These are phyloP conservation scores for Ditylenchus weischeri DNA, from an alignment of 2,888 invertebrate genomes.

Conservation along the genomic window DNA sequence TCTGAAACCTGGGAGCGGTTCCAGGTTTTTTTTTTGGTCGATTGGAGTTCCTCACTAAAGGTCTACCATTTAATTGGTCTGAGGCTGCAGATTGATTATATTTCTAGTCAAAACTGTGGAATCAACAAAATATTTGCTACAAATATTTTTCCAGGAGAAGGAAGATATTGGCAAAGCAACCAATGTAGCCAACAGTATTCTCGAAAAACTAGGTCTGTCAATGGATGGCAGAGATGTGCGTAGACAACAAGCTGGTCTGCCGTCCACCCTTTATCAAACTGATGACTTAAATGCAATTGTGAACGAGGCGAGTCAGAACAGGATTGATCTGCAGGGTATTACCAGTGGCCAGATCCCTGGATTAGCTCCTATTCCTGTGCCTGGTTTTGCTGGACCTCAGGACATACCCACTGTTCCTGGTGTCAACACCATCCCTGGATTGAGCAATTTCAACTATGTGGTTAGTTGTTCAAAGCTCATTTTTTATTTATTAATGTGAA, in stretches of 20 bases:
- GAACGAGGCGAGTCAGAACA: slow-evolving; percentile 51
- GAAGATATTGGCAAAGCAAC: slow-evolving; percentile 45
- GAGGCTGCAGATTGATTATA: not conserved
- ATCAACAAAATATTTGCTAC: no score
- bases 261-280: slow-evolving; percentile 38
- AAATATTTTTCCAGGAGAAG: slow-evolving; percentile 3
- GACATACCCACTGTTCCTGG: slow-evolving; percentile 58
- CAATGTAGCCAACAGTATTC: slow-evolving; percentile 50
- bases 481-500: not conserved
- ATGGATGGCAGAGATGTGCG: slow-evolving; percentile 34
- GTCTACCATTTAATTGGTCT: not conserved
- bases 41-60: not conserved
- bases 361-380: slow-evolving; percentile 58
- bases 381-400: slow-evolving; percentile 48
- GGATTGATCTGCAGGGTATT: slow-evolving; percentile 54
- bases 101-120: no score
- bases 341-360: slow-evolving; percentile 52
- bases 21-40: no score
- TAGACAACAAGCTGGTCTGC: slow-evolving; percentile 35
- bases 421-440: slow-evolving; percentile 59
- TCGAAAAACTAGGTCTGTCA: slow-evolving; percentile 51
- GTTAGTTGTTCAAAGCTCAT: slow-evolving; percentile 22
- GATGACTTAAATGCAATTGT: slow-evolving; percentile 53
- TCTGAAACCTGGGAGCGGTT: no score
- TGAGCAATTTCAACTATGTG: slow-evolving; percentile 59